These are phyloP conservation scores for Monopterus albus DNA, from an alignment of 2,113 vertebrate species.

Conservation along the genomic window DNA sequence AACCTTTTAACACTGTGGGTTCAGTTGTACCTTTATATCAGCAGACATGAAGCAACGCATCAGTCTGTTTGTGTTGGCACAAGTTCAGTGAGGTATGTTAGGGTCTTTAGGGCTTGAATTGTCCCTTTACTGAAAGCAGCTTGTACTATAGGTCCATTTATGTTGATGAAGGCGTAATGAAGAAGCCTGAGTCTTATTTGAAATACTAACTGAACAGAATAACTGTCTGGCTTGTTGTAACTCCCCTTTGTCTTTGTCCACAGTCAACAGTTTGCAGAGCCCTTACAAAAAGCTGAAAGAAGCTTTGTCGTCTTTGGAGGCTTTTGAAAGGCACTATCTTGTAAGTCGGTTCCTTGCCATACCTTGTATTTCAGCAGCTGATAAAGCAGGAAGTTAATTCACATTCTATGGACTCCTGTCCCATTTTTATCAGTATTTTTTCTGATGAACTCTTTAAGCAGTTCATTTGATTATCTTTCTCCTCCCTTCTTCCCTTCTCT, in stretches of 20 bases:
- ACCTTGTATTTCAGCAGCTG: slow-evolving; percentile 1
- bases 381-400: not conserved
- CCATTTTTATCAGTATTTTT: not conserved
- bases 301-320: slow-evolving; percentile 95
- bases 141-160: not conserved
- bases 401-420: slow-evolving; percentile 9
- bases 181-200: not conserved
- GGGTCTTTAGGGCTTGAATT: not conserved
- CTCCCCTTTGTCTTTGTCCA: slow-evolving; percentile 33
- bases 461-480: slow-evolving; percentile 23
- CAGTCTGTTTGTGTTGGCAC: not conserved
- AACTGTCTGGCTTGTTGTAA: not conserved
- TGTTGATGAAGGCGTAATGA: not conserved
- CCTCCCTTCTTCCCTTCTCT: not conserved
- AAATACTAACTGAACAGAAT: not conserved
- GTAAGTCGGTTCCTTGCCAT: slow-evolving; percentile 79
- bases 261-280: slow-evolving; percentile 93
- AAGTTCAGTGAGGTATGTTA: not conserved
- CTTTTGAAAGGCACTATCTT: slow-evolving; percentile 97
- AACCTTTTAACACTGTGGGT: not conserved
- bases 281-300: slow-evolving; percentile 98
- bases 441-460: slow-evolving; percentile 25
- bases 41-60: not conserved
- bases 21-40: not conserved
- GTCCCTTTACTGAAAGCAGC: not conserved